Base-by-base conservation (phyloP, 1,140 invertebrate genomes). In the Drosophila asahinai region DNA sequence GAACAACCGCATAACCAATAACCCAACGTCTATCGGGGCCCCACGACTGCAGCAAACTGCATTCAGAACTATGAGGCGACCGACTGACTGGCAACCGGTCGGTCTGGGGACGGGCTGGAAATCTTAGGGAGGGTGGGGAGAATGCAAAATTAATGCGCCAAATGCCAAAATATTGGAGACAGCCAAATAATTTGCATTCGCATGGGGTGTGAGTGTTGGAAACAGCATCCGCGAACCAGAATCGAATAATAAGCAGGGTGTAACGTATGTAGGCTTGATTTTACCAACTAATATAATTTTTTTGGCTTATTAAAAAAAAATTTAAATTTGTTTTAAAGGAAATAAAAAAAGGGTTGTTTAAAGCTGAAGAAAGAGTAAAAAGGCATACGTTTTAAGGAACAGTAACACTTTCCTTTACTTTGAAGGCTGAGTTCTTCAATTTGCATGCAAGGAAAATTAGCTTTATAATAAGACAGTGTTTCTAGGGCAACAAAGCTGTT, bases 141-240 rank as follows among this genome's bases (percentile, higher is more conserved):
- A 42, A 86, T 61, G 71, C 77, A 54, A 90, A 84, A 90, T 89
- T 83, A 90, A 90, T 90, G 86, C 86, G 81, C 72, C 72, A 89
- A 89, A 89, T 89, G 86, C 78, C 86, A 89, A 89, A 89, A 89
- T 89, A 89, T 89, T 89, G 86, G 68, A 72, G 68, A 64, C 81
- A 71, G 58, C 61, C 57, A 57, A 47, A 73, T 83, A 84, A 89
- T 84, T 83, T 84, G 80, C 84, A 89, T 89, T 84, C 60, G 83
- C 80, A 71, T 75, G 64, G 74, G 27, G 40, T 68, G 36, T 67
- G 17, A 43, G 64, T 59, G 27, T 40, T 54, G 60, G 15, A 67
- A 48, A 67, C 63, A 65, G 36, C 47, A 55, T 38, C 52, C 33
- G 33, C n/a, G 14, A 40, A 30, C 19, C 61, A 30, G 25, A 40